Evolutionary conservation across 2,888 invertebrate species (phyloP).

Genomic region (Apotomis capreana): DNA sequence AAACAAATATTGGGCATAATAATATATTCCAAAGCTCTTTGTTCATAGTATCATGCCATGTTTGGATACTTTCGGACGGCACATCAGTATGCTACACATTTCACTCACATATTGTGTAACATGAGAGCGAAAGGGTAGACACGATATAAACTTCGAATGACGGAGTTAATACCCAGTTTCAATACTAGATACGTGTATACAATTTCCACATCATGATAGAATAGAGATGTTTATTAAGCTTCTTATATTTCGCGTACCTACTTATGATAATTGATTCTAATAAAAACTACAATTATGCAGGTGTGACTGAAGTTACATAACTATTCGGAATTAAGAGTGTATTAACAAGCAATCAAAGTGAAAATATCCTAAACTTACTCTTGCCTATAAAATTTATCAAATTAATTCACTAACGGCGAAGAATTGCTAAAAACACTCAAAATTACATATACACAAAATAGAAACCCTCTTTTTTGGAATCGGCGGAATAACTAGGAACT

Average conservation of each 20-base stretch:
- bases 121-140: too few species aligned
- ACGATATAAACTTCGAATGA: too few species aligned
- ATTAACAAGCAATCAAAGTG: neutral
- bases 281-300: neutral
- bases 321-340: neutral
- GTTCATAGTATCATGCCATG: too few species aligned
- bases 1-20: too few species aligned
- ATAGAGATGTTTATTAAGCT: neutral
- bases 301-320: constrained; percentile 6
- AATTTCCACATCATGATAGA: neutral
- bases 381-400: neutral
- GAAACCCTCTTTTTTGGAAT: neutral
- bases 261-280: constrained; percentile 7
- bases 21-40: too few species aligned
- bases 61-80: too few species aligned
- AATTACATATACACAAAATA: neutral
- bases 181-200: neutral
- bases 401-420: neutral
- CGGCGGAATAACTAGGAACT: constrained; percentile 25
- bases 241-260: neutral
- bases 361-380: neutral
- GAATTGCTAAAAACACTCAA: neutral
- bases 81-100: too few species aligned
- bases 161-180: neutral
- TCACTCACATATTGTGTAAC: too few species aligned